Evolutionary conservation across 2,797 vertebrate species (phyloP), one percentile per base, ranked within the genome.

Genomic region (Platyrinchus mystaceus): DNA sequence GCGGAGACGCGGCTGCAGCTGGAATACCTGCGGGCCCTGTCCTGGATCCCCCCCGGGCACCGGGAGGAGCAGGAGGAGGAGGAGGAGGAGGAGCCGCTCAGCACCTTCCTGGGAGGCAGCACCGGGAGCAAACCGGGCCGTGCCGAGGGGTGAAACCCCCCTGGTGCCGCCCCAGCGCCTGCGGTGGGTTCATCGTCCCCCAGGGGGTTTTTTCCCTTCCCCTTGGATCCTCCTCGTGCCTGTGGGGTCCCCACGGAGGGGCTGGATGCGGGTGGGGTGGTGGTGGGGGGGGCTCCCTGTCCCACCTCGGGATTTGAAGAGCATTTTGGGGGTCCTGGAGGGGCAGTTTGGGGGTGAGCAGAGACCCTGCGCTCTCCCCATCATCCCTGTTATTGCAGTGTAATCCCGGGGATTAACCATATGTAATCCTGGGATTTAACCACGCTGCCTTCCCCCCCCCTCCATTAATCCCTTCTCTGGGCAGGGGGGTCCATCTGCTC

Each of bases 1-100:
- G 98, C 98, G 0, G 97, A 98, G 80, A 96, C 98, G 22, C 97
- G 95, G 10, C 86, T 98, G 28, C 98, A 98, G 92, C 94, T 98
- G 84, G 97, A 97, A 64, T 98, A 98, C 93, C 47, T 49, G 47
- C 24, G 14, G 47, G 47, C 24, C 8, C 47, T 27, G 47, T 5
- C 47, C 47, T 8, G 24, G 12, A 5, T 12, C 19, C 87, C 84
- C 18, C 97, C 97, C 67, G 94, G 39, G 18, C 14, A 28, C 63
- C 17, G 2, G 18, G 16, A 43, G 43, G 15, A n/a, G n/a, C n/a
- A 44, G 32, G 97, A 17, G 12, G 24, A n/a, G 32, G 49, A 88
- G 24, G 56, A 77, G 43, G 39, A 14, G 46, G 20, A 56, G 55
- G 6, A 58, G 34, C 11, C 14, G 1, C 87, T 79, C 62, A 12